Evolutionary conservation across 1,140 invertebrate genomes (phyloP), one percentile per base, ranked within the genome.

Genomic region (Ruditapes philippinarum): DNA sequence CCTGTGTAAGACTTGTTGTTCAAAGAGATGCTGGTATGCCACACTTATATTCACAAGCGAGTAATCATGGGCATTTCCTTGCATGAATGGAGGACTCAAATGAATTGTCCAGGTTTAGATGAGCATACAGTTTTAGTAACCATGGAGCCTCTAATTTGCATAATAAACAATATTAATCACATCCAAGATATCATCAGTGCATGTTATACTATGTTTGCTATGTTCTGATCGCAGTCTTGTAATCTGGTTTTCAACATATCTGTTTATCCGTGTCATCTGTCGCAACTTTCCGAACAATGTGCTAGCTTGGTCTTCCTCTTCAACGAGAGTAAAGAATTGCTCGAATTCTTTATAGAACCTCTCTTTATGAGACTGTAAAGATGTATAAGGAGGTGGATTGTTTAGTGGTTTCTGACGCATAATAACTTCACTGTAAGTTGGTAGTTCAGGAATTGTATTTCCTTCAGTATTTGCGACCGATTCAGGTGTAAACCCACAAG

Each of bases 51-150:
- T 89, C 19, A 80, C 78, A 7, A 89, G 38, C n/a, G 87, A 74
- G 73, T 89, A 89, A 42, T 89, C 87, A 74, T 89, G 87, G 28
- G 87, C 87, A 60, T 83, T 89, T 5, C 87, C 87, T 31, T 82
- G 79, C 87, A 89, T 89, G 33, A 89, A 89, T 0, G 42, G 25
- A 40, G 87, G 87, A 38, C 62, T 54, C 22, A 89, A 45, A 42
- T 82, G 79, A 54, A 89, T 82, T 19, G 79, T 57, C n/a, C 28
- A 89, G 38, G 54, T 89, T 89, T 14, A 89, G 36, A 57, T 89
- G 87, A 19, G 87, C 65, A 76, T 82, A 89, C 49, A 89, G 38
- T 19, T 82, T 45, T 2, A 42, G 79, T n/a, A 89, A 42, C 51
- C 36, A 57, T 4, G 70, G 25, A 19, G 76, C 9, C 33, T 89